Base-by-base conservation (phyloP, 2,888 invertebrate genomes). In the Malacosoma neustria region DNA sequence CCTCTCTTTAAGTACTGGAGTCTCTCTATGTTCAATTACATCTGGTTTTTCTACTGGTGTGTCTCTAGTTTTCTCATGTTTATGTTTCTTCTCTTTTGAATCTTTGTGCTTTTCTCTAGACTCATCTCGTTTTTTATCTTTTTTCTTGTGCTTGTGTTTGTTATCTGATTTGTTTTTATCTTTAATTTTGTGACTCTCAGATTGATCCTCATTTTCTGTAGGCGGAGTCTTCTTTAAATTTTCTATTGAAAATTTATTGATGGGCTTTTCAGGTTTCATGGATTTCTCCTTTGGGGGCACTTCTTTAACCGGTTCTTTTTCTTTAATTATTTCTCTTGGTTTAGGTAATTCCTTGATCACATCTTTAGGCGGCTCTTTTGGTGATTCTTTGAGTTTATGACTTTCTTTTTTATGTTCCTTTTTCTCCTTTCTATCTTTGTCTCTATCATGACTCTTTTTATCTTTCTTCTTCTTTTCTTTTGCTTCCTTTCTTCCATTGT, bases 111-210 rank as follows among this genome's bases (percentile, higher is more conserved):
- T 89, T 33, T 90, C 90, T 51, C 88, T 88, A 11, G 81, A 80
- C 48, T 91, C 91, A 57, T 89, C 86, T 37, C 87, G 87, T 57
- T 89, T 91, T 54, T 91, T 91, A 46, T 90, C 89, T 62, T 89
- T 89, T 62, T 89, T 89, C 72, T 89, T 90, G 48, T 89, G 89
- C 58, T 89, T 90, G 47, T 89, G 88, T 51, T 87, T 87, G 44
- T 85, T 80, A 56, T 88, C 87, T 33, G 73, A 65, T 39, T 87
- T 81, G 38, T 80, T 75, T 53, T 88, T 88, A 12, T 87, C 88
- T 61, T 81, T 86, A 37, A 74, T 59, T 54, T 85, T 87, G 32
- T 72, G 73, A 46, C 50, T 68, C 45, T 77, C 77, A 37, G 57
- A 41, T 29, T 70, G 61, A 29, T 84, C 81, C 33, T 72, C 72